phyloP scores from a whole-genome alignment of 2,888 invertebrate genomes.

The Horisme vitalbata region DNA sequence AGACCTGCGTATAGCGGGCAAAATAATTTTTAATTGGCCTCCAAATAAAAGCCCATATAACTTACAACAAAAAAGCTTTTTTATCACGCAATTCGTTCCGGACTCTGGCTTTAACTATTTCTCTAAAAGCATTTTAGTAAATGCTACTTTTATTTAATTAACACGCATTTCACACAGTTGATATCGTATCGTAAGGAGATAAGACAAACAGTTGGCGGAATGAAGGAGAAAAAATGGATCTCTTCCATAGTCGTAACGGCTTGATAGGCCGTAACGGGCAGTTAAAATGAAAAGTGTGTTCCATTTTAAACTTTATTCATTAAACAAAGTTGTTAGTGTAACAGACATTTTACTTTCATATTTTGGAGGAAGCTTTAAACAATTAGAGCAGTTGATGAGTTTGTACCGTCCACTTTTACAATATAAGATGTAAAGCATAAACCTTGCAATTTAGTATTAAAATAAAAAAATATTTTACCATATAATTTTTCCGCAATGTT shows the following conservation, averaged over 20 bases:
- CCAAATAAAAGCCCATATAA: conserved; percentile 63
- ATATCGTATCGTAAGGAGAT: conserved; percentile 43
- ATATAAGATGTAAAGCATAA: conserved; percentile 10
- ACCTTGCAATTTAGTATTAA: conserved; percentile 29
- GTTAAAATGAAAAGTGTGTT: conserved; percentile 61
- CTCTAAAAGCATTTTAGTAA: conserved; percentile 37
- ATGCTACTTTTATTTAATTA: conserved; percentile 38
- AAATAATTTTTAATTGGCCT: conserved; percentile 75
- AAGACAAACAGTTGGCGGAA: conserved; percentile 38
- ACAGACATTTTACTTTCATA: conserved; percentile 57
- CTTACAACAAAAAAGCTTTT: conserved; percentile 52
- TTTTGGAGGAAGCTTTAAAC: conserved; percentile 51
- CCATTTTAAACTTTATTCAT: conserved; percentile 61
- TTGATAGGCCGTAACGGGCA: conserved; percentile 59
- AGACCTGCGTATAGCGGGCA: conserved; percentile 54
- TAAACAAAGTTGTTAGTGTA: conserved; percentile 54
- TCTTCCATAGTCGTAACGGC: conserved; percentile 48
- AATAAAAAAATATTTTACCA: no score
- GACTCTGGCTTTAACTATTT: conserved; percentile 42
- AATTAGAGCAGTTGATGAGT: conserved; percentile 40
- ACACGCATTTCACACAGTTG: conserved; percentile 29
- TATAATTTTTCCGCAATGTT: no score
- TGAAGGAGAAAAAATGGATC: conserved; percentile 36
- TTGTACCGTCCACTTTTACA: conserved; percentile 16
- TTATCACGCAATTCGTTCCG: conserved; percentile 47